phyloP scores from a whole-genome alignment of 2,113 vertebrate genomes.

The Ptilonorhynchus violaceus region DNA sequence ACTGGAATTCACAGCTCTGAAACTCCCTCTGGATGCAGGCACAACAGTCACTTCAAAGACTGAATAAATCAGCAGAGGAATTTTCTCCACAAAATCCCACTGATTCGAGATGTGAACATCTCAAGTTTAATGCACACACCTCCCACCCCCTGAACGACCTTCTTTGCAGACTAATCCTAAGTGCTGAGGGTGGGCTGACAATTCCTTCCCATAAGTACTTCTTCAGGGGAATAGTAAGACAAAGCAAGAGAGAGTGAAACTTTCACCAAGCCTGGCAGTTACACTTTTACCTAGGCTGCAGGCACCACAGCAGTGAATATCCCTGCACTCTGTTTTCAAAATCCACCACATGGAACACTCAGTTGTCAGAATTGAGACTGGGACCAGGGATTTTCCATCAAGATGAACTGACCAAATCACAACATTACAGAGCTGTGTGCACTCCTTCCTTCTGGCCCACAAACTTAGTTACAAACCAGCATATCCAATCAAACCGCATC shows the following conservation, averaged over 20 bases:
- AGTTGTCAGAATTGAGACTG: not conserved
- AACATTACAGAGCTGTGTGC: not conserved
- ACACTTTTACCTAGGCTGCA: not conserved
- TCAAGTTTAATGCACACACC: not conserved
- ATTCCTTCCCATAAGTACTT: not conserved
- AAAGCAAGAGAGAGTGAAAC: not conserved
- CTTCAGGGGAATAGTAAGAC: not conserved
- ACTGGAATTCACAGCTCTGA: not conserved
- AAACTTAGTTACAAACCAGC: not conserved
- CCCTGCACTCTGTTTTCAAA: not conserved
- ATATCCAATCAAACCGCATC: not conserved
- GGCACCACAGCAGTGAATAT: not conserved
- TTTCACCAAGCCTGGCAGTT: not conserved
- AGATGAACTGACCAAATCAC: not conserved
- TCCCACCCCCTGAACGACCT: not conserved
- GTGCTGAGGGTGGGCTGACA: not conserved
- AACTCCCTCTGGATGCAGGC: not conserved
- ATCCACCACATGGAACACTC: not conserved
- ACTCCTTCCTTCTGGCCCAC: not conserved
- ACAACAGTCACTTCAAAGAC: not conserved
- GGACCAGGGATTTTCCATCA: not conserved
- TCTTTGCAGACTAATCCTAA: not conserved
- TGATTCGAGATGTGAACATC: not conserved
- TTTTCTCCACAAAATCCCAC: not conserved
- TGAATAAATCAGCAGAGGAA: not conserved